A percentile compares a stretch with the other conserved stretches of the same genome.
phyloP scores from a whole-genome alignment of 2,113 vertebrate genomes.

The Cyphomyrus plagiostoma region DNA sequence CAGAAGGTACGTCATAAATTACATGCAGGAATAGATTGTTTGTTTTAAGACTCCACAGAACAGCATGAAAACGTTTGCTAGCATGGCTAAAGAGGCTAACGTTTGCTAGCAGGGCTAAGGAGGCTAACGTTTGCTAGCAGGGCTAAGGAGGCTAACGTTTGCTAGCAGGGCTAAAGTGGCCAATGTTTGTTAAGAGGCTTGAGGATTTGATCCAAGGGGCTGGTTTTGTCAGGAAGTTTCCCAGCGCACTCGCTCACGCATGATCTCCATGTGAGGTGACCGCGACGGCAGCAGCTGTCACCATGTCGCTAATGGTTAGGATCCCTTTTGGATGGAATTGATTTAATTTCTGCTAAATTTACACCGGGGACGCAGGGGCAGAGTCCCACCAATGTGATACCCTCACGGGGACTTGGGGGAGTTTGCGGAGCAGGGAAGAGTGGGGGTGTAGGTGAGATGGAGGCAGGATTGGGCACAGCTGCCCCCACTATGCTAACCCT shows the following conservation, averaged over 20 bases:
- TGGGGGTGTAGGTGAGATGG: constrained; percentile 28
- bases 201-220: not conserved
- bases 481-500: constrained; percentile 42
- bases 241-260: not conserved
- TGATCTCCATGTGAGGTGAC: too few species aligned
- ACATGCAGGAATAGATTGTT: not conserved
- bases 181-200: not conserved
- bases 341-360: constrained; percentile 27
- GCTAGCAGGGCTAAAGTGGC: not conserved
- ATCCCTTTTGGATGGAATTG: constrained; percentile 12
- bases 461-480: constrained; percentile 60
- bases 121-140: not conserved
- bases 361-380: not conserved
- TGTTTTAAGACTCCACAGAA: not conserved
- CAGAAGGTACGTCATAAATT: not conserved
- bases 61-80: not conserved
- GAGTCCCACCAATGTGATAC: constrained; percentile 6
- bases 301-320: constrained; percentile 7
- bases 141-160: not conserved
- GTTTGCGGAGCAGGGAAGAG: not conserved
- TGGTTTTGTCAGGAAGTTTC: not conserved
- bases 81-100: not conserved
- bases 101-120: not conserved
- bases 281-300: not conserved
- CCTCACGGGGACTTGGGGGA: not conserved